Base-by-base conservation (phyloP, 1,140 invertebrate genomes). In the Drosophila yakuba region DNA sequence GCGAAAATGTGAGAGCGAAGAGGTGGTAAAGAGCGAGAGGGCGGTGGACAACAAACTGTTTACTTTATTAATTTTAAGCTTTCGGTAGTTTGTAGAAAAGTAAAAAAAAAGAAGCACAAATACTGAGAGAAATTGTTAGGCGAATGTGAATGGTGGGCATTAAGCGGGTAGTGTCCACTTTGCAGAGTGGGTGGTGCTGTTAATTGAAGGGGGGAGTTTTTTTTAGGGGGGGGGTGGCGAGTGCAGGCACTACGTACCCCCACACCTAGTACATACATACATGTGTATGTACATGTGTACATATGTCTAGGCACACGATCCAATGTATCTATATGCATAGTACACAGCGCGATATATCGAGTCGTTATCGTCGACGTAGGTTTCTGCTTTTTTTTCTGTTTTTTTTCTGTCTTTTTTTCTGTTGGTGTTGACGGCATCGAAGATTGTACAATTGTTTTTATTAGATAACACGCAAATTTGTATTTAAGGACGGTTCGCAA, bases 21-120 rank as follows among this genome's bases (percentile, higher is more conserved):
- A 39, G 64, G 64, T 32, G 48, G n/a, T 36, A 20, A 36, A 52
- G 38, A n/a, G 10, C 11, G 28, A 28, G 59, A 6, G 60, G 60
- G 36, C 7, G 45, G 64, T 17, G 52, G 47, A 66, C 64, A 45
- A 12, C 61, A 72, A 64, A 86, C 41, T 88, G 79, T 88, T 88
- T 88, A 89, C 84, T 88, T 88, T 89, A 88, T 88, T 88, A 88
- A 88, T 88, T 88, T 88, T 73, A 83, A 88, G 80, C 83, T 88
- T 89, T 88, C 61, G 79, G 78, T 80, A 86, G 83, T 88, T 20
- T 1, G 20, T 20, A 20, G 43, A 73, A 60, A 68, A 41, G 12
- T 5, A 14, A 63, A 74, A 52, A n/a, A 64, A 44, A 32, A 38
- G 62, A 63, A 56, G 51, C 48, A 45, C 28, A 69, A 58, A 68